Conservation (phyloP, 2,797 vertebrate species). For the Micromesistius poutassou region DNA sequence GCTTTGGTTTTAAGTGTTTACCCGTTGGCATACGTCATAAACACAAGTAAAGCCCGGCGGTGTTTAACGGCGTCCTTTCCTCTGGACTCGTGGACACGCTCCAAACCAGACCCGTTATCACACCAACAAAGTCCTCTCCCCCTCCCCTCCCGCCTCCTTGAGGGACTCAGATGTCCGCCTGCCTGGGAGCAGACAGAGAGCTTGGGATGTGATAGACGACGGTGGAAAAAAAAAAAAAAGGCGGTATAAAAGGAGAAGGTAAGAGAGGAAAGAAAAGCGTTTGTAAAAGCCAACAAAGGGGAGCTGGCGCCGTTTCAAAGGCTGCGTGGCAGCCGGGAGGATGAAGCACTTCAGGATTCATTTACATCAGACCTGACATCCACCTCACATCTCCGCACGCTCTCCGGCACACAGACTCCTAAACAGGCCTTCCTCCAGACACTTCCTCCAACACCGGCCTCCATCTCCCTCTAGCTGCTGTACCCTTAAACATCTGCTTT, state of each 20-base stretch:
- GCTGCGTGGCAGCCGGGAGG: constrained; percentile 67
- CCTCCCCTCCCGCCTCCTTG: constrained; percentile 13
- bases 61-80: constrained; percentile 29
- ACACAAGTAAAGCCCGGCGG: constrained; percentile 16
- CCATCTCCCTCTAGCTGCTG: constrained; percentile 39
- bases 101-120: constrained; percentile 49
- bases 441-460: constrained; percentile 36
- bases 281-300: constrained; percentile 74
- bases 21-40: constrained; percentile 8
- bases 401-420: constrained; percentile 74
- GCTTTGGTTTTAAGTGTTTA: constrained; percentile 11
- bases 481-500: constrained; percentile 48
- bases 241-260: constrained; percentile 19
- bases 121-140: constrained; percentile 16
- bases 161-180: constrained; percentile 42
- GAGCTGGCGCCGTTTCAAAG: constrained; percentile 71
- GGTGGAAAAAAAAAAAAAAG: constrained; percentile 10
- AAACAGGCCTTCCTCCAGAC: constrained; percentile 60
- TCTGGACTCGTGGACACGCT: constrained; percentile 36
- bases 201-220: constrained; percentile 16
- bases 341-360: constrained; percentile 81
- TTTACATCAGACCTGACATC: constrained; percentile 84
- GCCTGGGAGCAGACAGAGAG: constrained; percentile 34
- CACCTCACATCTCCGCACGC: constrained; percentile 76
- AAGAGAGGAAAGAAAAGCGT: constrained; percentile 55